phyloP scores from a whole-genome alignment of 2,113 vertebrate species.

The Tapirus terrestris region DNA sequence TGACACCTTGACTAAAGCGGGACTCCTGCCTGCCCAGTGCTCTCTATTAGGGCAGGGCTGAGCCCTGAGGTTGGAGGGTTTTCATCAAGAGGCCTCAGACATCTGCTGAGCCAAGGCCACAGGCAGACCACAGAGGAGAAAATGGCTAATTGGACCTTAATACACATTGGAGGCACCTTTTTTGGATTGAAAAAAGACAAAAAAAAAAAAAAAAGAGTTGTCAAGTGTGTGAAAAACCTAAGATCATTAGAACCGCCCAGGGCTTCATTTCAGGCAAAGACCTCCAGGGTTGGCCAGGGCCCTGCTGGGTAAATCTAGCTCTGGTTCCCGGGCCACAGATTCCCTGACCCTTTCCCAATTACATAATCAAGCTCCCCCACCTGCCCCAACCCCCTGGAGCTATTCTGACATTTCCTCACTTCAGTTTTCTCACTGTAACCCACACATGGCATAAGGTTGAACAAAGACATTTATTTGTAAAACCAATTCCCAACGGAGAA shows the following conservation, averaged over 20 bases:
- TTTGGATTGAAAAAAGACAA: neutral
- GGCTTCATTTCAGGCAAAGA: neutral
- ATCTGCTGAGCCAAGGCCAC: neutral
- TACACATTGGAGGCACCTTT: neutral
- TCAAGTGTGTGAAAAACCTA: neutral
- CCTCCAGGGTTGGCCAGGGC: neutral
- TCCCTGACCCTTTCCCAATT: neutral
- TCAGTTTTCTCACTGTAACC: neutral
- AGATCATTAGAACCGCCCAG: neutral
- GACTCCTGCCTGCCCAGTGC: neutral
- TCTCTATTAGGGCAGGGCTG: neutral
- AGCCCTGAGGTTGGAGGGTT: neutral
- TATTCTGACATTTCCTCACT: neutral
- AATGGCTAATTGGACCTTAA: neutral
- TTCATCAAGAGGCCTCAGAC: neutral
- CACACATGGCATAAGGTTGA: neutral
- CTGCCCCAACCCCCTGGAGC: accelerated
- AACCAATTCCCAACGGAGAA: constrained; percentile 79
- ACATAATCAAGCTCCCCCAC: neutral
- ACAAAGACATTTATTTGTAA: constrained; percentile 87
- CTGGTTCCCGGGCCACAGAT: neutral
- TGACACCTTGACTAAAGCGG: neutral
- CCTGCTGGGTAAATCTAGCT: neutral
- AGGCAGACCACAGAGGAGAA: neutral
- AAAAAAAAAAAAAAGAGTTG: neutral